These are phyloP conservation scores for Microctonus brassicae DNA, from an alignment of 2,888 invertebrate genomes.

Conservation along the genomic window DNA sequence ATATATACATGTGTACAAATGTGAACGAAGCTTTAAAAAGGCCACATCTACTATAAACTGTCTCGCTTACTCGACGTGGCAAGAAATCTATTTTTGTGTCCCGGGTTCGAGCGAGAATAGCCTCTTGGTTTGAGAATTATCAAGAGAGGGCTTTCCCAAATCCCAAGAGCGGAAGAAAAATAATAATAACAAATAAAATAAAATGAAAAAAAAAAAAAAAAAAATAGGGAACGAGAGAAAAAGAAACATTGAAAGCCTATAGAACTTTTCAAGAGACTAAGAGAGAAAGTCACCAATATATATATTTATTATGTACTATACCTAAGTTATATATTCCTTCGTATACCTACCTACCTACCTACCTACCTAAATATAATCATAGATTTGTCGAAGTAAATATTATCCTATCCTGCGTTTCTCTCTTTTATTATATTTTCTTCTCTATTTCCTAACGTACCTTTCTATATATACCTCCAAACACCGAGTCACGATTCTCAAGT, in stretches of 20 bases:
- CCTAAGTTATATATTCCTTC: too few relatives aligned
- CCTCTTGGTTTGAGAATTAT: slow-evolving; percentile 46
- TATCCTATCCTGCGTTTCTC: too few relatives aligned
- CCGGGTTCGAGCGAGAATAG: slow-evolving; percentile 57
- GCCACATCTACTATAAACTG: too few relatives aligned
- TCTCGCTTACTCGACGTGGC: slow-evolving; percentile 37
- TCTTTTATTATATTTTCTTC: too few relatives aligned
- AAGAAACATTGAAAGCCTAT: background rate
- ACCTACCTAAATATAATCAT: too few relatives aligned
- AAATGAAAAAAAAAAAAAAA: slow-evolving; percentile 6
- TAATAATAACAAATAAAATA: background rate
- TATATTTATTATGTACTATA: background rate
- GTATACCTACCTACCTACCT: too few relatives aligned
- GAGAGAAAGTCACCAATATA: background rate
- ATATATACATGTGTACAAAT: background rate
- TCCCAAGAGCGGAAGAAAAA: slow-evolving; percentile 46
- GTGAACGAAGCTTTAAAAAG: slow-evolving; percentile 31
- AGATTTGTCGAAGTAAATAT: too few relatives aligned
- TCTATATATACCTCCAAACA: background rate
- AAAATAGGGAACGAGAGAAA: slow-evolving; percentile 26
- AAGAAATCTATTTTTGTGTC: slow-evolving; percentile 53
- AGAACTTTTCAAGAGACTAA: too few relatives aligned
- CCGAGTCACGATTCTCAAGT: background rate
- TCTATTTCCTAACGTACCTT: too few relatives aligned
- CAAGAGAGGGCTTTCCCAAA: slow-evolving; percentile 56